These are phyloP conservation scores for Luperina testacea DNA, from an alignment of 2,888 invertebrate genomes.

Conservation along the genomic window DNA sequence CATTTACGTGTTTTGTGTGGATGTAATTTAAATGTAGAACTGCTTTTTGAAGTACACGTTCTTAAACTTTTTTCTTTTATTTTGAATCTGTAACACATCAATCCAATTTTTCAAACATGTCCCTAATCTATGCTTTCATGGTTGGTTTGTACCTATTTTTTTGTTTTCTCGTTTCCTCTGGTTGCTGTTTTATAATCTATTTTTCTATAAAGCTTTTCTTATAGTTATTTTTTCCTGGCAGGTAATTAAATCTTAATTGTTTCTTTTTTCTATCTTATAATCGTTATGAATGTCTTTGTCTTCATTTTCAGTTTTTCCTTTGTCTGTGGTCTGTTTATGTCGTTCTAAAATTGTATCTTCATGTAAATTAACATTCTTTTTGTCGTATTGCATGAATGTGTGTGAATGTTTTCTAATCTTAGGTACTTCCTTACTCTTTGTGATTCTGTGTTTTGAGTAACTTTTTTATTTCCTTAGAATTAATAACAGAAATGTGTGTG, in stretches of 20 bases:
- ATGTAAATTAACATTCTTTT: conserved; percentile 23
- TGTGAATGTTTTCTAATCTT: conserved; percentile 17
- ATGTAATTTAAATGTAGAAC: conserved; percentile 37
- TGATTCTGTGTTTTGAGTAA: conserved; percentile 16
- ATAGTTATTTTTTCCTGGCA: not conserved
- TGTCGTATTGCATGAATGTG: conserved; percentile 33
- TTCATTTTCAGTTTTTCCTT: not conserved
- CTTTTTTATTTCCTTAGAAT: conserved; percentile 8
- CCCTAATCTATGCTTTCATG: not conserved
- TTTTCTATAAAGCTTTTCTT: not conserved
- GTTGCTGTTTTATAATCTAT: not conserved
- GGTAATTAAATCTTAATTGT: not conserved
- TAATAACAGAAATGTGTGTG: not conserved
- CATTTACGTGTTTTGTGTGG: conserved; percentile 39
- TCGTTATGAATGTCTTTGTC: not conserved
- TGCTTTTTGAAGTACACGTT: conserved; percentile 13
- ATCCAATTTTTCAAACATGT: not conserved
- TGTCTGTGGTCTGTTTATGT: conserved; percentile 12
- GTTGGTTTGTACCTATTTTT: not conserved
- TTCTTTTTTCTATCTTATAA: not conserved
- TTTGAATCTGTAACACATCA: not conserved
- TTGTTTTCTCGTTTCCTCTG: not conserved
- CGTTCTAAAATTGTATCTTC: conserved; percentile 23
- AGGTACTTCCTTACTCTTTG: not conserved
- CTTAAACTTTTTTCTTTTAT: not conserved